Conservation (phyloP, 2,888 invertebrate species). For the Xestia xanthographa region DNA sequence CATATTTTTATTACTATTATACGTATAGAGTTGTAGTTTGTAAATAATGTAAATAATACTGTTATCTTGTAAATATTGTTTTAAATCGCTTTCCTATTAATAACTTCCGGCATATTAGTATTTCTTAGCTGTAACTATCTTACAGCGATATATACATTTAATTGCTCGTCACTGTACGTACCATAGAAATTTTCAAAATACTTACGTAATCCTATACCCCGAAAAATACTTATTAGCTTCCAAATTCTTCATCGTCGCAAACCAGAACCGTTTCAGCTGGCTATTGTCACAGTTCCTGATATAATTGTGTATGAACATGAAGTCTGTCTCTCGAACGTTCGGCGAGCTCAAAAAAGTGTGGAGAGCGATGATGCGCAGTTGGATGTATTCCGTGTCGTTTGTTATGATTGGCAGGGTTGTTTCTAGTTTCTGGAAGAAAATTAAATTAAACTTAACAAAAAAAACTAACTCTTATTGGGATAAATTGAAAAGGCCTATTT, state of each 20-base stretch:
- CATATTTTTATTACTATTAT: too few relatives aligned
- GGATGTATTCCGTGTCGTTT: conserved; percentile 92
- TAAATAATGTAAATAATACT: too few relatives aligned
- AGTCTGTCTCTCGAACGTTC: conserved; percentile 91
- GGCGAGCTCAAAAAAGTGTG: conserved; percentile 91
- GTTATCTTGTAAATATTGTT: too few relatives aligned
- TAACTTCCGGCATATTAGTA: too few relatives aligned
- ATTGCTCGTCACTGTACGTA: too few relatives aligned
- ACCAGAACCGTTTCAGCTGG: conserved; percentile 93
- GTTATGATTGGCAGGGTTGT: conserved; percentile 92
- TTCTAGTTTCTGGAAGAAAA: conserved; percentile 85
- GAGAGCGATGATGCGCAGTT: conserved; percentile 92
- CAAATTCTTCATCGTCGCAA: conserved; percentile 92
- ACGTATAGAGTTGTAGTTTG: too few relatives aligned
- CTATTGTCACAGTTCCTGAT: conserved; percentile 91
- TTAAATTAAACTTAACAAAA: neutral
- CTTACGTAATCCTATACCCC: conserved; percentile 92
- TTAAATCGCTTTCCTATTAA: too few relatives aligned
- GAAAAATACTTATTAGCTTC: conserved; percentile 92
- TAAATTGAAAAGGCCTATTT: too few relatives aligned
- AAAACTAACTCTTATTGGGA: too few relatives aligned
- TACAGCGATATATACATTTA: too few relatives aligned
- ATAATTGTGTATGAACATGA: conserved; percentile 93
- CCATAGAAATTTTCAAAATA: conserved; percentile 56
- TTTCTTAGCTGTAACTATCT: too few relatives aligned